Conservation (phyloP, 2,888 invertebrate genomes). For the Megastigmus dorsalis region DNA sequence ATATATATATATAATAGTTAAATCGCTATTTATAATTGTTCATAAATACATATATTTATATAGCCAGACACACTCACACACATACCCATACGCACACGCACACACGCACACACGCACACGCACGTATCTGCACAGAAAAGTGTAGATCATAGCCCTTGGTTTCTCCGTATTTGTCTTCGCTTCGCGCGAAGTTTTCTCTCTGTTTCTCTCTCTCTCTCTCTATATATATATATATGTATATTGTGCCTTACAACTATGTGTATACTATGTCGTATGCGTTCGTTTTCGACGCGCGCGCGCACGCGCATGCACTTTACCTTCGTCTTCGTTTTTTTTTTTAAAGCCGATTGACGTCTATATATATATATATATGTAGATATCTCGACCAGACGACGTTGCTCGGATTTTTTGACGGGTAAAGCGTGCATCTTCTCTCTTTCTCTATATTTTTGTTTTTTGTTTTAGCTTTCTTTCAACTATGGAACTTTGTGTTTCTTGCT, state of each 20-base stretch:
- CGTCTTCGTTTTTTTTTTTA: slow-evolving; percentile 1
- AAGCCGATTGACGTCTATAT: slow-evolving; percentile 5
- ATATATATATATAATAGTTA: too few relatives aligned
- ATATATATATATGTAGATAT: too few relatives aligned
- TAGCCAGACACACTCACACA: slow-evolving; percentile 19
- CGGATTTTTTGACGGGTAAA: slow-evolving; percentile 16
- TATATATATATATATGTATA: too few relatives aligned
- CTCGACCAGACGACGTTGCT: slow-evolving; percentile 19
- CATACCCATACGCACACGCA: slow-evolving; percentile 14
- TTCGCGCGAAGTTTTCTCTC: slow-evolving; percentile 24
- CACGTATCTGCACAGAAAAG: slow-evolving; percentile 34
- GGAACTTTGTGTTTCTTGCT: slow-evolving; percentile 5
- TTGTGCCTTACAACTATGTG: slow-evolving; percentile 46
- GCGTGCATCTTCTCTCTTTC: slow-evolving; percentile 11
- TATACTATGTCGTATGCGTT: slow-evolving; percentile 45
- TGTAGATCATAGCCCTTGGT: slow-evolving; percentile 57
- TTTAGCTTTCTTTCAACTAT: background rate
- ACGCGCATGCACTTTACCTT: too few relatives aligned
- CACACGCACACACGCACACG: slow-evolving; percentile 14
- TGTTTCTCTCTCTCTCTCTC: too few relatives aligned
- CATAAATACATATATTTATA: slow-evolving; percentile 59
- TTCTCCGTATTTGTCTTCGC: slow-evolving; percentile 19
- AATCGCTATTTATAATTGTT: slow-evolving; percentile 57
- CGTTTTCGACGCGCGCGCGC: slow-evolving; percentile 17
- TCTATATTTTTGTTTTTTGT: too few relatives aligned